A percentile compares a stretch with the other conserved stretches of the same genome.
Evolutionary conservation across 2,113 vertebrate species (phyloP).

Genomic region (Lontra canadensis): DNA sequence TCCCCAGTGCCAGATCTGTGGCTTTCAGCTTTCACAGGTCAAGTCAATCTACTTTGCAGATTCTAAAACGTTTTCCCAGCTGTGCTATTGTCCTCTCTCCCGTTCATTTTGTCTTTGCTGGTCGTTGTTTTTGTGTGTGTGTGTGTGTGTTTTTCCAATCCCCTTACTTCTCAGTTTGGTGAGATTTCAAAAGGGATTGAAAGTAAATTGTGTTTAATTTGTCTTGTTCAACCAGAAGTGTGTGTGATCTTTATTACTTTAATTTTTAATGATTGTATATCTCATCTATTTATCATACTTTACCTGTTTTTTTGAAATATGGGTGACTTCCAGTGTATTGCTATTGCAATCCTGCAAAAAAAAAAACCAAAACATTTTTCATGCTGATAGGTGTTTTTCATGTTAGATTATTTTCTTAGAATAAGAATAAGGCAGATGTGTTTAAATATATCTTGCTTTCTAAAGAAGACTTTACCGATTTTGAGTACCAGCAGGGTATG

Average conservation of each 20-base stretch:
- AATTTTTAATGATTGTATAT: neutral
- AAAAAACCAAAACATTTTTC: neutral
- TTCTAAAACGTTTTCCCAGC: neutral
- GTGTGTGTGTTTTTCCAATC: neutral
- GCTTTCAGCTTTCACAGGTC: neutral
- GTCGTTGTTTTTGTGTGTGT: neutral
- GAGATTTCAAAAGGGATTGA: neutral
- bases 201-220: neutral
- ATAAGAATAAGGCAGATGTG: neutral
- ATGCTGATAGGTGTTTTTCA: neutral
- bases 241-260: neutral
- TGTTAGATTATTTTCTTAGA: neutral
- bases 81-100: neutral
- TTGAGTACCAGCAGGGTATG: neutral
- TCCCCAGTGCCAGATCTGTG: neutral
- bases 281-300: neutral
- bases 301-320: slow-evolving; percentile 2
- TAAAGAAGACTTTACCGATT: neutral
- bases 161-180: neutral
- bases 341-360: neutral
- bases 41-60: neutral
- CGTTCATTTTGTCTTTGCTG: neutral
- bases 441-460: neutral
- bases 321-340: neutral
- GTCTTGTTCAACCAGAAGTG: neutral